phyloP scores from a whole-genome alignment of 1,140 invertebrate genomes.

The Piezodorus guildinii region DNA sequence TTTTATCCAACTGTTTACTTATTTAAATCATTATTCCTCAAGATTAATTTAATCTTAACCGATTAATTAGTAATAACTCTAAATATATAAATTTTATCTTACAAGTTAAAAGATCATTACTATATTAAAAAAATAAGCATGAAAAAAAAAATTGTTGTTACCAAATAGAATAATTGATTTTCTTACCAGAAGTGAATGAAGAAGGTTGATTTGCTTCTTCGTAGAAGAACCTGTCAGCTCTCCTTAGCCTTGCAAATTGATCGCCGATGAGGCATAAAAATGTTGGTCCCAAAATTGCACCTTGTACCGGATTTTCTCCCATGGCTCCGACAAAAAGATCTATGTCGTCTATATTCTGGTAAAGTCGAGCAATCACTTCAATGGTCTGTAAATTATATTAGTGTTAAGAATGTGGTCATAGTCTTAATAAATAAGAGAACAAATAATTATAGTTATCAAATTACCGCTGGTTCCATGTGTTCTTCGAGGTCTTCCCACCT shows the following conservation, averaged over 20 bases:
- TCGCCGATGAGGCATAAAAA: slow-evolving; percentile 48
- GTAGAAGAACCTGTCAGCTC: slow-evolving; percentile 44
- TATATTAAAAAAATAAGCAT: too few species aligned
- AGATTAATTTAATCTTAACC: too few species aligned
- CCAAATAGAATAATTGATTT: too few species aligned
- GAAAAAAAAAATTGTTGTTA: too few species aligned
- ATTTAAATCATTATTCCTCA: too few species aligned
- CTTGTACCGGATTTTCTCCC: slow-evolving; percentile 39
- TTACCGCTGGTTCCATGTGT: slow-evolving; percentile 45
- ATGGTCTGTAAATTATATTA: slow-evolving; percentile 32
- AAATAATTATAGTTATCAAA: too few species aligned
- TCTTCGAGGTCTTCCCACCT: slow-evolving; percentile 43
- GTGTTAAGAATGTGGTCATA: too few species aligned
- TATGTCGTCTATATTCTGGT: slow-evolving; percentile 46
- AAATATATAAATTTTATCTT: too few species aligned
- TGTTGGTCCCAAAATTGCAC: slow-evolving; percentile 46
- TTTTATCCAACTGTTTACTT: too few species aligned
- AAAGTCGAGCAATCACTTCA: slow-evolving; percentile 34
- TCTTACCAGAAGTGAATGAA: slow-evolving; percentile 34
- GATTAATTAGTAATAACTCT: too few species aligned
- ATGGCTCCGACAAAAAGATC: slow-evolving; percentile 51
- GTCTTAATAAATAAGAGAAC: too few species aligned
- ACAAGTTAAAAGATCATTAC: too few species aligned
- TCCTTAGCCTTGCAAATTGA: slow-evolving; percentile 43
- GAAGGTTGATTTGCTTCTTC: slow-evolving; percentile 39